A percentile compares a stretch with the other conserved stretches of the same genome.
Evolutionary conservation across 2,888 invertebrate species (phyloP).

Genomic region (Serrognathus titanus): DNA sequence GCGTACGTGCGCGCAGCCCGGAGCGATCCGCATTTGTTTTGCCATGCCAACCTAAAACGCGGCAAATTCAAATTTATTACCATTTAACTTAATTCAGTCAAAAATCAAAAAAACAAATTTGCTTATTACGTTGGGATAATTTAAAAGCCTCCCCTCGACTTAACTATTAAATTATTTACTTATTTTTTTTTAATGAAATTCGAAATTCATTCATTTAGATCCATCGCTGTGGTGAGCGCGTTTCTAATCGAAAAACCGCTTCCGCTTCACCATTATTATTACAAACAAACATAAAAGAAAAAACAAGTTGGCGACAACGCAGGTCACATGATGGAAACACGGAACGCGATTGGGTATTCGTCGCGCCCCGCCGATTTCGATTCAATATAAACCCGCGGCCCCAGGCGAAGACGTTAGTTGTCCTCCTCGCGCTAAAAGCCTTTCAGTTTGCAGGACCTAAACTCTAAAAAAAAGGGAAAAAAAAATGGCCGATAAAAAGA

Average conservation of each 20-base stretch:
- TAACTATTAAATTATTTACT: too few species aligned
- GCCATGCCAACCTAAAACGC: not conserved
- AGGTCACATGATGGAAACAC: not conserved
- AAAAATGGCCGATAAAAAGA: slow-evolving; percentile 47
- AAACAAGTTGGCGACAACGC: too few species aligned
- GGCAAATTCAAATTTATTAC: not conserved
- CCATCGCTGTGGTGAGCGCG: not conserved
- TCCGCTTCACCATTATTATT: not conserved
- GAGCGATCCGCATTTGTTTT: not conserved
- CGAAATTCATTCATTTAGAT: too few species aligned
- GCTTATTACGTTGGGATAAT: too few species aligned
- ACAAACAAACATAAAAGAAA: too few species aligned
- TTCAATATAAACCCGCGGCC: slow-evolving; percentile 5
- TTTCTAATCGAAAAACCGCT: slow-evolving; percentile 10
- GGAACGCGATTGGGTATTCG: not conserved
- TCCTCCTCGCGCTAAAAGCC: not conserved
- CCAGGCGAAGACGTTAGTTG: not conserved
- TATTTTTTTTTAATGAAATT: too few species aligned
- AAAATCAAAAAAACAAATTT: too few species aligned
- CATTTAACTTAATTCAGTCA: too few species aligned
- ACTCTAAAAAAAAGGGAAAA: not conserved
- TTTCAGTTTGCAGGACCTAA: not conserved
- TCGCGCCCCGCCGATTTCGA: slow-evolving; percentile 7
- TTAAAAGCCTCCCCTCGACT: too few species aligned
- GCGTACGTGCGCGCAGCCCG: not conserved